Evolutionary conservation across 2,113 vertebrate species (phyloP).

Genomic region (Poeciliopsis prolifica): DNA sequence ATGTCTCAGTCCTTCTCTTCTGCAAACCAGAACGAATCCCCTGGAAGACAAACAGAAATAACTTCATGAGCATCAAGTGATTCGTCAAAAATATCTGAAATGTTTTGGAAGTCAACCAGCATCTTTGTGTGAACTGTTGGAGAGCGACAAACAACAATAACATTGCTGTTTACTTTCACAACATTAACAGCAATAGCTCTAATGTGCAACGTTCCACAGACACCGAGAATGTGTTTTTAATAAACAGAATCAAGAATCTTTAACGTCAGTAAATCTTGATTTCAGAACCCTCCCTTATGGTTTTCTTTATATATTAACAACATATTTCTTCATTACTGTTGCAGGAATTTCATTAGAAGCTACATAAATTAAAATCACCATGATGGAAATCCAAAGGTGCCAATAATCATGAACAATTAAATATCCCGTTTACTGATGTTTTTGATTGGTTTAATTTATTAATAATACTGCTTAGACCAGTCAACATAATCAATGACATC

Average conservation of each 20-base stretch:
- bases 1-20: conserved; percentile 94
- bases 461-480: no score
- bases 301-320: background rate
- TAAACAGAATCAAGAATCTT: background rate
- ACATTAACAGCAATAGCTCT: conserved; percentile 15
- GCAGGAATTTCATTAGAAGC: background rate
- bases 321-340: background rate
- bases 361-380: no score
- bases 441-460: no score
- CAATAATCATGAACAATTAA: no score
- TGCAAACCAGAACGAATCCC: conserved; percentile 92
- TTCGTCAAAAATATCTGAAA: conserved; percentile 9
- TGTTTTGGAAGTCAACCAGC: background rate
- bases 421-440: no score
- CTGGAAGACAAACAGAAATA: conserved; percentile 66
- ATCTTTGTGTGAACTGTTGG: conserved; percentile 30
- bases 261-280: background rate
- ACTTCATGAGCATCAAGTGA: background rate
- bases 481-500: no score
- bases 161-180: background rate
- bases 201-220: conserved; percentile 8
- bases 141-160: background rate
- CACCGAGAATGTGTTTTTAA: conserved; percentile 16
- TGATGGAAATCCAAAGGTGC: no score
- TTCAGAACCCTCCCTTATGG: background rate